These are phyloP conservation scores for Philypnodon macrostomus DNA, from an alignment of 2,797 vertebrate genomes.

Conservation along the genomic window DNA sequence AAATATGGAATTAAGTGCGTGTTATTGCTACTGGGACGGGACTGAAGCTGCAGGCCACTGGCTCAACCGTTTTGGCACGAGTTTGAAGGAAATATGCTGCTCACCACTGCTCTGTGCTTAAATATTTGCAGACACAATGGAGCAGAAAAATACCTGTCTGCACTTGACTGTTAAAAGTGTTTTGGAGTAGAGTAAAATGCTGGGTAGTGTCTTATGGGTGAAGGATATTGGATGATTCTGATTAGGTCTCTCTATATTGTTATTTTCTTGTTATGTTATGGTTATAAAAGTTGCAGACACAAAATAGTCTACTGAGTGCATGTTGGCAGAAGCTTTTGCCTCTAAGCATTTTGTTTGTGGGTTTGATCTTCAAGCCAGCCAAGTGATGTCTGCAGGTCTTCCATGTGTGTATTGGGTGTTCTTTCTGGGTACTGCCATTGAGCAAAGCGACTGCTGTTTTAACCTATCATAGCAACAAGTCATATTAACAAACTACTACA, in stretches of 20 bases:
- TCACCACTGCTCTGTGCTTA: conserved; percentile 12
- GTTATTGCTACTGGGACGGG: conserved; percentile 66
- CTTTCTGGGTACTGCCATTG: too few species aligned
- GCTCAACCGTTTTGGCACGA: conserved; percentile 39
- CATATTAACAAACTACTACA: too few species aligned
- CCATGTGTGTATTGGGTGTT: too few species aligned
- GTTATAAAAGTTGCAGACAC: too few species aligned
- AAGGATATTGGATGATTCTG: conserved; percentile 25
- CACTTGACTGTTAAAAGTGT: conserved; percentile 15
- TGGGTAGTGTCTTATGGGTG: conserved; percentile 15
- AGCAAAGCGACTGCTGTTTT: too few species aligned
- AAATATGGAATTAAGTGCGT: conserved; percentile 64
- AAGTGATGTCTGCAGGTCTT: too few species aligned
- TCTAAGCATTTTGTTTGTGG: too few species aligned
- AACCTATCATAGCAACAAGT: too few species aligned
- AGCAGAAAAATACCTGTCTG: conserved; percentile 30
- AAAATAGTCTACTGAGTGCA: too few species aligned
- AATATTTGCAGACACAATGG: conserved; percentile 42
- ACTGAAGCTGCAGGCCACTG: conserved; percentile 40
- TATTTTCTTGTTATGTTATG: not conserved
- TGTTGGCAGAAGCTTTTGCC: too few species aligned
- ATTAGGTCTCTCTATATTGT: too few species aligned
- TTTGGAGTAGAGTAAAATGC: conserved; percentile 5
- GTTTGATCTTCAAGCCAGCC: too few species aligned
- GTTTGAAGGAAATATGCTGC: conserved; percentile 40